A percentile compares a stretch with the other conserved stretches of the same genome.
These are phyloP conservation scores for Eupithecia centaureata DNA, from an alignment of 2,888 invertebrate species.

Conservation along the genomic window DNA sequence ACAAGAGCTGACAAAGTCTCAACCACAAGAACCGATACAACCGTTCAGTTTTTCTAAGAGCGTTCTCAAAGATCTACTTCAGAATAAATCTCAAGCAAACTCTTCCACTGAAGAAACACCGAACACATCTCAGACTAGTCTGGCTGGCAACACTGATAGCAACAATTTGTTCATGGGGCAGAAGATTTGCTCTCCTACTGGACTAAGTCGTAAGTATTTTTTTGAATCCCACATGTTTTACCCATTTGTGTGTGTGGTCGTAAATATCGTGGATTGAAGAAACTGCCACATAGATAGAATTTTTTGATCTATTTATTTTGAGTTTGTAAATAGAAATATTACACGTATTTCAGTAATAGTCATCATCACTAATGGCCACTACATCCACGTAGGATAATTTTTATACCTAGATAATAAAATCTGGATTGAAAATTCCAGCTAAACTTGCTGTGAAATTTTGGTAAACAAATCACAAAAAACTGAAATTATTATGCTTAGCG, in stretches of 20 bases:
- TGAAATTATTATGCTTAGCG: too few species aligned
- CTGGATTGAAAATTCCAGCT: neutral
- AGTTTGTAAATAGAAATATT: neutral
- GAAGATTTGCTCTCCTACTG: conserved; percentile 71
- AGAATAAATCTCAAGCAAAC: conserved; percentile 57
- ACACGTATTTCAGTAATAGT: neutral
- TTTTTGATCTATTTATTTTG: neutral
- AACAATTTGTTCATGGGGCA: conserved; percentile 73
- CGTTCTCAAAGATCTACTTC: conserved; percentile 64
- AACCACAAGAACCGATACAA: conserved; percentile 34
- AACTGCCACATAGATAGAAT: neutral
- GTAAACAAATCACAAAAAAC: too few species aligned
- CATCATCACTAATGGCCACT: neutral
- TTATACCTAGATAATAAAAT: too few species aligned
- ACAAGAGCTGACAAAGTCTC: conserved; percentile 47
- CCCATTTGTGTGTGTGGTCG: neutral
- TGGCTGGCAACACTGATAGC: conserved; percentile 51
- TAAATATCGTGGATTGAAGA: neutral
- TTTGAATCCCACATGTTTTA: neutral
- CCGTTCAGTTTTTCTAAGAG: conserved; percentile 50
- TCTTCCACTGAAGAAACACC: conserved; percentile 31
- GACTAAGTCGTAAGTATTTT: conserved; percentile 61
- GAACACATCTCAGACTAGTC: conserved; percentile 37
- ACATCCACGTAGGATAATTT: neutral
- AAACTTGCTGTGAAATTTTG: too few species aligned